Evolutionary conservation across 2,113 vertebrate species (phyloP).

Genomic region (Nipponia nippon): DNA sequence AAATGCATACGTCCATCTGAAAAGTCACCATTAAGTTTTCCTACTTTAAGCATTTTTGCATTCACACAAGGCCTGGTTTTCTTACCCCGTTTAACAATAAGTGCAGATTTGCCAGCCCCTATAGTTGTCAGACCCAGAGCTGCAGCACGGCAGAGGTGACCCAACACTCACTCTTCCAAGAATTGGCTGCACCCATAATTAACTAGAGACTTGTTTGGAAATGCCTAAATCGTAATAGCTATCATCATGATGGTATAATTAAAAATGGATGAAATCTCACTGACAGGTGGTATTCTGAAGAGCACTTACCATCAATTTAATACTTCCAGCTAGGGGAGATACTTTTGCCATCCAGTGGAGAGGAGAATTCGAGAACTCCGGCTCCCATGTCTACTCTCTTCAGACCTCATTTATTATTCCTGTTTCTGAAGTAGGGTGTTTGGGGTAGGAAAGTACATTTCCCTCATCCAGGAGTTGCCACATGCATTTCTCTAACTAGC

Average conservation of each 20-base stretch:
- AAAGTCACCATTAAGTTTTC: background rate
- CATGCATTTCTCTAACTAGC: background rate
- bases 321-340: background rate
- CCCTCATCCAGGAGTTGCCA: background rate
- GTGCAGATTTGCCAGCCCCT: background rate
- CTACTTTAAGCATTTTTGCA: background rate
- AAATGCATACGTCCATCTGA: background rate
- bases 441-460: background rate
- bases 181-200: background rate
- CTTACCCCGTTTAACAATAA: background rate
- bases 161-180: background rate
- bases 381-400: background rate
- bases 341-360: background rate
- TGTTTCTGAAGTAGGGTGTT: background rate
- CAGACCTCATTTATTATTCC: background rate
- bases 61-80: background rate
- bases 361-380: background rate
- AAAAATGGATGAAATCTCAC: slow-evolving; percentile 1
- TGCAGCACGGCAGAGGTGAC: background rate
- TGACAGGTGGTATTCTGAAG: background rate
- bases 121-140: background rate
- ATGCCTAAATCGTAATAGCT: background rate
- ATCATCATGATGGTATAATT: background rate
- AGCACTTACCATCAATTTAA: background rate
- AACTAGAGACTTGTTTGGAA: background rate